Evolutionary conservation across 2,797 vertebrate species (phyloP), one percentile per base, ranked within the genome.

Genomic region (Lemur catta): DNA sequence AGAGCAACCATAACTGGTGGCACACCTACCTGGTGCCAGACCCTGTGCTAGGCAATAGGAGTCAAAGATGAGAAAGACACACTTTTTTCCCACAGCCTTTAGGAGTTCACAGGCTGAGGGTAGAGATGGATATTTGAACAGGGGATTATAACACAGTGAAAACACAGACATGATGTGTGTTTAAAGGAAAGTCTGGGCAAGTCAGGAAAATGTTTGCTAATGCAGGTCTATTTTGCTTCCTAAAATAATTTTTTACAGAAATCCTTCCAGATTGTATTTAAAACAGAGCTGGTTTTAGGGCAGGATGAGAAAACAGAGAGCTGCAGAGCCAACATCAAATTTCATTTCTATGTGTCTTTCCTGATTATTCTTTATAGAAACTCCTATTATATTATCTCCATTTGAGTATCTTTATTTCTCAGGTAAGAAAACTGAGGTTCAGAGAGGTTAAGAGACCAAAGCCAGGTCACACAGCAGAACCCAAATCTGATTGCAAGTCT

Each of bases 211-310:
- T 55, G 11, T 43, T 72, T 35, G 26, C 55, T 41, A 57, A 72
- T 10, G 35, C 43, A 52, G 26, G 28, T 26, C 26, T 81, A 13
- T 43, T 91, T 91, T 84, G 33, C 43, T 93, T 87, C 38, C 74
- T 78, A 52, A 22, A 61, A 55, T 80, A 85, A 71, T 69, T 96
- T 89, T 81, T 28, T 80, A 35, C n/a, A 76, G 46, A 86, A 96
- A 69, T 52, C 30, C n/a, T 67, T 57, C 69, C 35, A 63, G 38
- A n/a, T 35, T 50, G 55, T 33, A 38, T 79, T 91, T 75, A 78
- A 90, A 92, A 80, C 7, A 75, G 11, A 65, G 59, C 17, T 63
- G 24, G 11, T 30, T 93, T 81, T 86, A 75, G 8, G 94, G 61
- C 35, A 85, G 7, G 48, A 11, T 33, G 5, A 2, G 38, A n/a